Conservation (phyloP, 1,140 invertebrate species). For the Conus ventricosus region DNA sequence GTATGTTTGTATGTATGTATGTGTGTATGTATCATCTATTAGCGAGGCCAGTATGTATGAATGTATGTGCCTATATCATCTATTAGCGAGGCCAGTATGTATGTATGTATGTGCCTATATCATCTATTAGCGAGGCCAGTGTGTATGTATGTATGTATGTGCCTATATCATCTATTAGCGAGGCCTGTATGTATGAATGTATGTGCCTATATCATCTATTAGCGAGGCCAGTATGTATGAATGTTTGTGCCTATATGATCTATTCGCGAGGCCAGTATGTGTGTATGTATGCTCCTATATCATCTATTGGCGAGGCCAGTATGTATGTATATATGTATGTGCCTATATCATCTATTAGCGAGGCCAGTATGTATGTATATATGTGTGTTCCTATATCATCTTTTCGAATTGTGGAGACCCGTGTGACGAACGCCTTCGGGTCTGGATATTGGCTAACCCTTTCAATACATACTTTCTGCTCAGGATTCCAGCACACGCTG, state of each 20-base stretch:
- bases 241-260: background rate
- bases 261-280: no score
- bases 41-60: background rate
- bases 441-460: no score
- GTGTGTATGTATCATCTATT: background rate
- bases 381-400: background rate
- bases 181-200: no score
- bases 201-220: background rate
- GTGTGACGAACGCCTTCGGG: no score
- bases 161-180: no score
- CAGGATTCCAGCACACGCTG: no score
- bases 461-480: no score
- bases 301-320: background rate
- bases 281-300: background rate
- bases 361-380: background rate
- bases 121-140: background rate
- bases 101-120: background rate
- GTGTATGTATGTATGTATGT: no score
- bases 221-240: background rate
- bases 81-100: background rate
- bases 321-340: background rate
- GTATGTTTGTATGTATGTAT: constrained; percentile 4
- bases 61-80: background rate
- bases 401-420: background rate
- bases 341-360: background rate